Percentiles rank a stretch among this genome's conserved stretches.
phyloP scores from a whole-genome alignment of 2,888 invertebrate genomes.

The Oscheius sp. region DNA sequence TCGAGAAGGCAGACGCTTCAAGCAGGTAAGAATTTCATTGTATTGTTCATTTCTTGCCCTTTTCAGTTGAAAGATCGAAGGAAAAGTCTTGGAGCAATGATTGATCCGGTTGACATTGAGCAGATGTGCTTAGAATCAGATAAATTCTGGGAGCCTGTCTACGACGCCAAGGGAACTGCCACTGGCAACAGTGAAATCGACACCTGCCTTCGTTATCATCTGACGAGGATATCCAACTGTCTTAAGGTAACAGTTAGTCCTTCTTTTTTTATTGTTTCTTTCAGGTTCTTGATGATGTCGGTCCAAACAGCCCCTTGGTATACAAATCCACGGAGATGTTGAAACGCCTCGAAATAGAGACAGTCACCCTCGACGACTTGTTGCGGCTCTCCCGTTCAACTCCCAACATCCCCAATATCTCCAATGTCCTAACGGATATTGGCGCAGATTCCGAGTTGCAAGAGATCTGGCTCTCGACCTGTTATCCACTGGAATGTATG shows the following conservation, averaged over 20 bases:
- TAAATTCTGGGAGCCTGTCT: conserved; percentile 49
- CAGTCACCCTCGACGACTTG: conserved; percentile 75
- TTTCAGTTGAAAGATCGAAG: conserved; percentile 62
- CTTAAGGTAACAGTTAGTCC: conserved; percentile 51
- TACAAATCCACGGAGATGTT: conserved; percentile 76
- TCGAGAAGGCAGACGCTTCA: conserved; percentile 51
- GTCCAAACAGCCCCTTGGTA: conserved; percentile 75
- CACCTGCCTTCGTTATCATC: conserved; percentile 66
- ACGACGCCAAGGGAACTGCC: conserved; percentile 42
- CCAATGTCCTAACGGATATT: conserved; percentile 64
- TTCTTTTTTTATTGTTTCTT: background rate
- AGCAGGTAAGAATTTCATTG: conserved; percentile 33
- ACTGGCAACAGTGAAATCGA: conserved; percentile 66
- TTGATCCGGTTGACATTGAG: conserved; percentile 62
- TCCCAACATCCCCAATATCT: conserved; percentile 65
- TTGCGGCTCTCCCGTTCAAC: conserved; percentile 73
- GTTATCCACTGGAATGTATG: conserved; percentile 57
- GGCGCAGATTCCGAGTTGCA: conserved; percentile 65
- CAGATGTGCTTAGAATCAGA: conserved; percentile 57
- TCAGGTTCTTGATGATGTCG: conserved; percentile 49
- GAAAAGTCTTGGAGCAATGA: conserved; percentile 63
- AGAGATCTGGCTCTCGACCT: conserved; percentile 68
- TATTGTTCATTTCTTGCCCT: background rate
- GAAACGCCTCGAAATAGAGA: conserved; percentile 75
- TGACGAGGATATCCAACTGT: conserved; percentile 52